Evolutionary conservation across 2,888 invertebrate genomes (phyloP), one percentile per base, ranked within the genome.

Genomic region (Agrochola lota): DNA sequence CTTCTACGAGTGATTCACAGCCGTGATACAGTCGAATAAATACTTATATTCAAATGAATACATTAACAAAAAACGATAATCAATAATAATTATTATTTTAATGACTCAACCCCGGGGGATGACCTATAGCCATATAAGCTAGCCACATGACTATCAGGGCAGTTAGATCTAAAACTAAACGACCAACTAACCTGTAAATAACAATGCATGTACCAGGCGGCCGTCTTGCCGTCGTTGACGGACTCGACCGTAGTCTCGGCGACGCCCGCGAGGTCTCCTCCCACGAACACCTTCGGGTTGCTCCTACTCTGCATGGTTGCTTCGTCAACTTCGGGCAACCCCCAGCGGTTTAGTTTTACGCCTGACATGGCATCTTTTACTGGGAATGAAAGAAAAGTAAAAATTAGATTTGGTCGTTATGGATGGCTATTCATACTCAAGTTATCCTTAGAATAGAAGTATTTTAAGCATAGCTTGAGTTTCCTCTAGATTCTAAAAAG

Each of bases 241-340:
- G 99, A 98, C 94, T 99, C 99, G 0, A 99, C 99, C 0, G 99
- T 99, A 0, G 99, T 99, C 95, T 99, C 99, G 0, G 99, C 98
- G 59, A 98, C 97, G 0, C 99, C 99, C 0, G 99, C 99, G 64
- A 99, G 93, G 94, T 99, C 99, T 0, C 99, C 99, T 1, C 99
- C 99, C 88, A 99, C 98, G 95, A 99, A 99, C 17, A 99, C 98
- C 89, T 97, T 97, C 0, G 98, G 97, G 84, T 98, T 97, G 68
- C 97, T 98, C 2, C 80, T 84, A 26, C 98, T 98, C 92, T 98
- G 97, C 98, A 99, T 98, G 0, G 98, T 99, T 1, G 94, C 95
- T 0, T 94, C 92, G 92, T 99, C 97, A 0, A 99, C 98, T 68
- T 98, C 97, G 0, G 99, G 99, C 55, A 98, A 94, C 63, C 98